Conservation (phyloP, 2,888 invertebrate genomes). For the Cephalotes varians region DNA sequence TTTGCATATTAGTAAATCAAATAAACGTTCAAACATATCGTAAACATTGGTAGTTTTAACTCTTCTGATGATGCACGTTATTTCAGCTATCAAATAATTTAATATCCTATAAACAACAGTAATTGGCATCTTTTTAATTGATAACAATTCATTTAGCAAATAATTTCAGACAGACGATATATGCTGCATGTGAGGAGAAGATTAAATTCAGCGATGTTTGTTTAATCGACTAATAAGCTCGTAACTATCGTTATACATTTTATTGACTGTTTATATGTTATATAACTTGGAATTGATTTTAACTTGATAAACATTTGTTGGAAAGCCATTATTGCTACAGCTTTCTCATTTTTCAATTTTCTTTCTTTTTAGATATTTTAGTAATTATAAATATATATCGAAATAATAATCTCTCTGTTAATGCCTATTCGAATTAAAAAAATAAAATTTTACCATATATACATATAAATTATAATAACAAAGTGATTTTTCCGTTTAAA, state of each 20-base stretch:
- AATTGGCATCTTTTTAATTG: constrained; percentile 35
- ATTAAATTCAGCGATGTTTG: constrained; percentile 19
- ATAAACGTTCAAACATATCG: constrained; percentile 16
- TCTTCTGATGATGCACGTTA: background rate
- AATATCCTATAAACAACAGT: constrained; percentile 9
- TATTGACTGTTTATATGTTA: constrained; percentile 20
- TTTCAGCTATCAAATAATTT: constrained; percentile 38
- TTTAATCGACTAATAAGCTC: constrained; percentile 31
- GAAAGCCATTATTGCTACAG: background rate
- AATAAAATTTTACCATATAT: background rate
- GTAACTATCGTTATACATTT: constrained; percentile 16
- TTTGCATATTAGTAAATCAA: constrained; percentile 27
- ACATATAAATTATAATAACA: background rate
- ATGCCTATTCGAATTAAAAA: background rate
- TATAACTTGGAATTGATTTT: background rate
- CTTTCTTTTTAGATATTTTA: background rate
- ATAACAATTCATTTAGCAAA: constrained; percentile 29
- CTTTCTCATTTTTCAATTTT: background rate
- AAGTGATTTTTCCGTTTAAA: background rate
- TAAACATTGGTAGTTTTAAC: constrained; percentile 9
- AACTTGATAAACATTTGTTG: background rate
- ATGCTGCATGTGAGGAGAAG: constrained; percentile 13
- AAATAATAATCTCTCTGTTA: constrained; percentile 6
- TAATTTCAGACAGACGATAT: constrained; percentile 14
- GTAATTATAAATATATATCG: background rate